Conservation (phyloP, 2,888 invertebrate species). For the Pterobdella sp. region DNA sequence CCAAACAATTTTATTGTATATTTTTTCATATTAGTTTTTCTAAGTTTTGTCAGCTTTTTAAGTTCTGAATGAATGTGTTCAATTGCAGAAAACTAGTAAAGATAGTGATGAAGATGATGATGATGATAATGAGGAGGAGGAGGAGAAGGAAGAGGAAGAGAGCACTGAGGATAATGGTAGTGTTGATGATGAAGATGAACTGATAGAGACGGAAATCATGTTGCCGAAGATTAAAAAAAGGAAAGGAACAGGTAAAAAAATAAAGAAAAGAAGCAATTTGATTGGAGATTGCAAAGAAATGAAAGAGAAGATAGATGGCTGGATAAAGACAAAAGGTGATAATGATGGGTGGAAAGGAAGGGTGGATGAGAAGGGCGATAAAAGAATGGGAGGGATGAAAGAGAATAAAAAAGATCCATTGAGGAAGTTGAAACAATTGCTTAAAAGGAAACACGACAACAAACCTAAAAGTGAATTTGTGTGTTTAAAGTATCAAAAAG, state of each 20-base stretch:
- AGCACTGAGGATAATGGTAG: neutral
- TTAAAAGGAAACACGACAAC: neutral
- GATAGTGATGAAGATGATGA: conserved; percentile 4
- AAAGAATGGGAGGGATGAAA: neutral
- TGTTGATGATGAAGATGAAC: neutral
- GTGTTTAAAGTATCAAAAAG: neutral
- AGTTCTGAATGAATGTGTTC: neutral
- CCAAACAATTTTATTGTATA: neutral
- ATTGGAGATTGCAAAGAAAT: neutral
- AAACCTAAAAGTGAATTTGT: neutral
- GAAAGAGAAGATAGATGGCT: neutral
- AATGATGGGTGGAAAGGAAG: neutral
- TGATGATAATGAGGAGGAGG: neutral
- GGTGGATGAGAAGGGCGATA: conserved; percentile 5
- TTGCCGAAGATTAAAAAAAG: conserved; percentile 2
- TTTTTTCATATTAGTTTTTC: neutral
- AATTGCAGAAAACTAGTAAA: neutral
- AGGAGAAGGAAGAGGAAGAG: neutral
- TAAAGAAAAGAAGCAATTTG: neutral
- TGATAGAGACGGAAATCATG: conserved; percentile 1
- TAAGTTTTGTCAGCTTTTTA: neutral
- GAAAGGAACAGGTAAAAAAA: neutral
- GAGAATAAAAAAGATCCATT: neutral
- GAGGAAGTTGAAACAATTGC: neutral
- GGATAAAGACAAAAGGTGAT: neutral